These are phyloP conservation scores for Tromatobia lineatoria DNA, from an alignment of 2,888 invertebrate species.

Conservation along the genomic window DNA sequence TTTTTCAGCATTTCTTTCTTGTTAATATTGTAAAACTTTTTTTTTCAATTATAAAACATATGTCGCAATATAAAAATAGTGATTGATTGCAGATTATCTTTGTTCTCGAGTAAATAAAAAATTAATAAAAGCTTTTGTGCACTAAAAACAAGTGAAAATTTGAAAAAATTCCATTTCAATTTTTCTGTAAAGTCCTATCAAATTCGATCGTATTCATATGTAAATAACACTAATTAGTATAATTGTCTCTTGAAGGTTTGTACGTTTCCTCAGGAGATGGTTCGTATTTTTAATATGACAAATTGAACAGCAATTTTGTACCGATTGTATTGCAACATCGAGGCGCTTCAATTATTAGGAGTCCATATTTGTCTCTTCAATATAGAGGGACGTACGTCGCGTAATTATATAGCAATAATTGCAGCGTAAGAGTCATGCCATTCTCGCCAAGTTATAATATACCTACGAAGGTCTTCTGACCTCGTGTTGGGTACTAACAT, in stretches of 20 bases:
- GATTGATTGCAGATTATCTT: too few species aligned
- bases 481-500: background rate
- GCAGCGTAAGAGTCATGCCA: background rate
- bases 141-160: too few species aligned
- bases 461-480: background rate
- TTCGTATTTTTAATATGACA: background rate
- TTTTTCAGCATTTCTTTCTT: too few species aligned
- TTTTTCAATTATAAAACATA: too few species aligned
- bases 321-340: background rate
- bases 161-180: too few species aligned
- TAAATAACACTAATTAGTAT: too few species aligned
- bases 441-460: background rate
- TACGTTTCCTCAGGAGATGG: background rate
- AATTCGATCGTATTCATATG: too few species aligned
- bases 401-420: constrained; percentile 1
- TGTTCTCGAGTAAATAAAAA: too few species aligned
- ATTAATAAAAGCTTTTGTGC: too few species aligned
- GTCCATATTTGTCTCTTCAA: background rate
- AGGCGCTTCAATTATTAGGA: background rate
- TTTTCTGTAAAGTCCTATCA: too few species aligned
- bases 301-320: background rate
- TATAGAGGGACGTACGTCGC: background rate
- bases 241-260: background rate
- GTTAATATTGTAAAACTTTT: too few species aligned
- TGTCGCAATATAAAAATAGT: too few species aligned